Evolutionary conservation across 2,888 invertebrate genomes (phyloP), one percentile per base, ranked within the genome.

Genomic region (Drosophila limbata): DNA sequence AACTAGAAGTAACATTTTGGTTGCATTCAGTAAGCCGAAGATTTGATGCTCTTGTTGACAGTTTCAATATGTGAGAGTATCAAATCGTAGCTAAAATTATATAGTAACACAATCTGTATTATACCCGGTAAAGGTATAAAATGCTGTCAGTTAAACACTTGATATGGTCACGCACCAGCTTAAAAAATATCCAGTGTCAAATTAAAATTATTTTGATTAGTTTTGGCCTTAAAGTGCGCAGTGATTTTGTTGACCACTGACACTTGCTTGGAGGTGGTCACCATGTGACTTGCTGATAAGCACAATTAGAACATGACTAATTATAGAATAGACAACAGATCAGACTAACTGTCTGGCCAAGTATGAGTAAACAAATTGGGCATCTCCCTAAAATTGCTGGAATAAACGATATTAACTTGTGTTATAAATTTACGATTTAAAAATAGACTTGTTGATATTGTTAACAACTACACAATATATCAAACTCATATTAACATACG

Each of bases 231-330:
- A 48, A 57, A 45, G 17, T 57, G 57, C 42, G 13, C 19, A 42
- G 15, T 47, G 44, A 69, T 25, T 15, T 9, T 10, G 39, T 69
- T 48, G 19, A 9, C 9, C 10, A 33, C 21, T 56, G 51, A 61
- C 50, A 48, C 39, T n/a, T 62, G 21, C 4, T 9, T 28, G 47
- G 52, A 56, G 74, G 39, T 21, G 15, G 9, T 10, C 51, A 15
- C 42, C 73, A 63, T 59, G 71, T 59, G 76, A 63, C 44, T 42
- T 39, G 45, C 35, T 39, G 53, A 63, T 77, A 71, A 59, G n/a
- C 13, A 10, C 25, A 33, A 55, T 59, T 77, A 59, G 40, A 53
- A 35, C 77, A 71, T 17, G 47, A 17, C 17, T 25, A 72, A 47
- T 60, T 77, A 64, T 77, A 72, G 55, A 50, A 59, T 5, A 15